Base-by-base conservation (phyloP, 1,140 invertebrate genomes). In the Cherax quadricarinatus region DNA sequence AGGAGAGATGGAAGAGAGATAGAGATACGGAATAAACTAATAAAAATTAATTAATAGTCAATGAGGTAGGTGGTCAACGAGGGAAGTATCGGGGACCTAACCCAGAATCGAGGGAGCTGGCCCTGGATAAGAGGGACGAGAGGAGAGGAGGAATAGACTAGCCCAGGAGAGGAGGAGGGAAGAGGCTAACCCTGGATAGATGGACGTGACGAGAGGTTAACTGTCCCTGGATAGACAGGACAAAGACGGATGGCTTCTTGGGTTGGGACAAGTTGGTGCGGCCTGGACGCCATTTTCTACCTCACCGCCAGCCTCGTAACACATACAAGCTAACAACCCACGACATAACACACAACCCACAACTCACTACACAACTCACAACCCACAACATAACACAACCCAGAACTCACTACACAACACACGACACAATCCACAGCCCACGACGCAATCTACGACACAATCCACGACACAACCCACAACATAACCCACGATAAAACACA, bases 261-360 rank as follows among this genome's bases (percentile, higher is more conserved):
- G 51, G 57, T 83, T 83, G 81, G 81, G 81, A 83, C 81, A 57
- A 83, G 81, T 83, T 83, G 18, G 30, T 21, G 51, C 51, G 51
- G 51, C 81, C 24, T 53, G 57, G 18, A 57, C 81, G 81, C 81
- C 81, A 83, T 83, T 83, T 83, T 83, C 81, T 83, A 51, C 30
- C 6, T 51, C 51, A 21, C 81, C 30, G 30, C 30, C 30, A 41
- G 30, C 2, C 30, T 2, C 30, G 30, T 41, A 41, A 41, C 30
- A 41, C 30, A 41, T 41, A 41, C 30, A 41, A 41, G 30, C 2
- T 41, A 41, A 57, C 53, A 10, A 9, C 53, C 53, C 53, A 57
- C 53, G 14, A 57, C 14, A 41, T 41, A 41, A 41, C 30, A 41
- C 30, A 41, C 30, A 41, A 41, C 70, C 14, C 21, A 21, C 24